These are phyloP conservation scores for Apaloderma vittatum DNA, from an alignment of 2,113 vertebrate species.

Conservation along the genomic window DNA sequence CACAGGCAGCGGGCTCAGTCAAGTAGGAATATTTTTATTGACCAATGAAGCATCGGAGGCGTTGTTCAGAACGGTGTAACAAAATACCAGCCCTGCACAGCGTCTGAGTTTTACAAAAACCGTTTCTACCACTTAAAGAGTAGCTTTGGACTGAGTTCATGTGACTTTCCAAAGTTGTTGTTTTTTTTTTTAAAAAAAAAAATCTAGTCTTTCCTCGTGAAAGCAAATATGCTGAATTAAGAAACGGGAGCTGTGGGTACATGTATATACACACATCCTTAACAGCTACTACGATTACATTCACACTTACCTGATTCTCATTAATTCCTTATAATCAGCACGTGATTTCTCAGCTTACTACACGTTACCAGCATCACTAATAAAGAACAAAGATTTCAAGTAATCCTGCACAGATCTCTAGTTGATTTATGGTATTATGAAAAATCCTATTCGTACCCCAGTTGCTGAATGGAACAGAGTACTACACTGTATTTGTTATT, in stretches of 20 bases:
- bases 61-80: neutral
- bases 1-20: neutral
- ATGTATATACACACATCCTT: neutral
- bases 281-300: neutral
- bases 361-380: neutral
- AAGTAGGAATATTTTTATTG: neutral
- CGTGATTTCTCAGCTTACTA: neutral
- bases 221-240: neutral
- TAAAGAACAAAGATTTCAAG: conserved; percentile 40
- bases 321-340: neutral
- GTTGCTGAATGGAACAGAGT: neutral
- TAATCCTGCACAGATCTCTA: conserved; percentile 34
- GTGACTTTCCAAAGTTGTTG: neutral
- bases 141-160: neutral
- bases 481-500: neutral
- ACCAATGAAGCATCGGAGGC: neutral
- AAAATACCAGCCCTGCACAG: conserved; percentile 4
- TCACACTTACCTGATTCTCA: neutral
- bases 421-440: neutral
- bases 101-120: neutral
- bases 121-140: neutral
- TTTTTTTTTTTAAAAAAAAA: neutral
- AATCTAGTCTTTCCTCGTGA: neutral
- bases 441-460: neutral
- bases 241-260: neutral